Conservation (phyloP, 2,797 vertebrate genomes). For the Manis javanica region DNA sequence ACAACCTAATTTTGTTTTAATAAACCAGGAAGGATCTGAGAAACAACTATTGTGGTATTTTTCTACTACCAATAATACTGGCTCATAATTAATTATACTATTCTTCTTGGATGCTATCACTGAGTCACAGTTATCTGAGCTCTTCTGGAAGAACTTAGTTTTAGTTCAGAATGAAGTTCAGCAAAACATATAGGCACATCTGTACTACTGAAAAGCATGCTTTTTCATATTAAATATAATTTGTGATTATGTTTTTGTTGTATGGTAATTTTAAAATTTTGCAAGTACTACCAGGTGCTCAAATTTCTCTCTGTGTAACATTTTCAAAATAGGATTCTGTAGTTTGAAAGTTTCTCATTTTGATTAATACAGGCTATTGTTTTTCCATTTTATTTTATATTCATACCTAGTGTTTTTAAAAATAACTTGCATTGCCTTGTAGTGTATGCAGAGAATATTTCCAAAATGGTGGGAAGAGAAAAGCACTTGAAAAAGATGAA, state of each 20-base stretch:
- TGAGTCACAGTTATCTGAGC: not conserved
- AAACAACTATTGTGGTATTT: not conserved
- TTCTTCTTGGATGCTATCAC: constrained; percentile 2
- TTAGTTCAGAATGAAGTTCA: constrained; percentile 52
- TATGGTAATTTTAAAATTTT: not conserved
- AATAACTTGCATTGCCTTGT: constrained; percentile 75
- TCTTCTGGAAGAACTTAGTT: constrained; percentile 13
- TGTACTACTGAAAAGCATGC: not conserved
- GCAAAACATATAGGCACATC: not conserved
- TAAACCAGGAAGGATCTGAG: not conserved
- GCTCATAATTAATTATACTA: not conserved
- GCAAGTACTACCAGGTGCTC: not conserved
- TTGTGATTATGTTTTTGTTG: not conserved
- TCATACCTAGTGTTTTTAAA: constrained; percentile 46
- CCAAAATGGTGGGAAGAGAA: constrained; percentile 96
- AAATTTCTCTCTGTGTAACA: not conserved
- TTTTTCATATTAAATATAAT: constrained; percentile 32
- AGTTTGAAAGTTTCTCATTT: constrained; percentile 19
- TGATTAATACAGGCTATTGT: constrained; percentile 1
- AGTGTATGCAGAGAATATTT: constrained; percentile 99
- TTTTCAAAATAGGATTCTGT: constrained; percentile 49
- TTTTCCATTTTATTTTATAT: constrained; percentile 31
- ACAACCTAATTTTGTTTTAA: constrained; percentile 3
- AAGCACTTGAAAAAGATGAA: constrained; percentile 96
- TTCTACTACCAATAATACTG: constrained; percentile 15